Percentiles rank a stretch among this genome's conserved stretches.
Evolutionary conservation across 2,797 vertebrate species (phyloP).

Genomic region (Spheniscus humboldti): DNA sequence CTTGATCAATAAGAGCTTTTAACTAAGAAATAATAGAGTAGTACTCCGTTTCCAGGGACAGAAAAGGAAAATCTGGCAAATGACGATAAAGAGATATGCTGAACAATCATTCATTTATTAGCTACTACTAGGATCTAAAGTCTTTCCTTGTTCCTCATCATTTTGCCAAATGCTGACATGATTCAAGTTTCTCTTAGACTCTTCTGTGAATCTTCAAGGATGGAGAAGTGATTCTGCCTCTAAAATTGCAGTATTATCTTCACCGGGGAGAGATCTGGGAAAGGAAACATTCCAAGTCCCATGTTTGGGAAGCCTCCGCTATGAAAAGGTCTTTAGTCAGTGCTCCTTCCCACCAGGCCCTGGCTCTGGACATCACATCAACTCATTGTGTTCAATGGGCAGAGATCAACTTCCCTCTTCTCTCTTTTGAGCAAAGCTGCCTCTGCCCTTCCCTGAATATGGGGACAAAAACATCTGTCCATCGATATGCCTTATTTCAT

Average conservation of each 20-base stretch:
- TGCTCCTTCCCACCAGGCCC: fast-evolving
- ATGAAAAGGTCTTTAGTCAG: not conserved
- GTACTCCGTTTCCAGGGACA: not conserved
- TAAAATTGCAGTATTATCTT: not conserved
- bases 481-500: not conserved
- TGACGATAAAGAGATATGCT: not conserved
- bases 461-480: not conserved
- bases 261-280: not conserved
- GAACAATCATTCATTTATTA: not conserved
- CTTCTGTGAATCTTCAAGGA: not conserved
- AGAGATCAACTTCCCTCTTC: not conserved
- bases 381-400: not conserved
- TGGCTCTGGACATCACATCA: fast-evolving
- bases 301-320: not conserved
- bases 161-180: not conserved
- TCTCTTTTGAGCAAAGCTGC: not conserved
- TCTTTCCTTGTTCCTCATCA: not conserved
- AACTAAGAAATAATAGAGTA: conserved; percentile 9
- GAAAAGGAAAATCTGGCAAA: conserved; percentile 24
- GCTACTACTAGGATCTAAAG: not conserved
- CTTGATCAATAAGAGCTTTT: conserved; percentile 22
- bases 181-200: not conserved
- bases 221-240: not conserved
- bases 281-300: not conserved
- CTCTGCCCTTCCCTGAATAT: not conserved